Conservation (phyloP, 2,797 vertebrate species). For the Tragopan temminckii region DNA sequence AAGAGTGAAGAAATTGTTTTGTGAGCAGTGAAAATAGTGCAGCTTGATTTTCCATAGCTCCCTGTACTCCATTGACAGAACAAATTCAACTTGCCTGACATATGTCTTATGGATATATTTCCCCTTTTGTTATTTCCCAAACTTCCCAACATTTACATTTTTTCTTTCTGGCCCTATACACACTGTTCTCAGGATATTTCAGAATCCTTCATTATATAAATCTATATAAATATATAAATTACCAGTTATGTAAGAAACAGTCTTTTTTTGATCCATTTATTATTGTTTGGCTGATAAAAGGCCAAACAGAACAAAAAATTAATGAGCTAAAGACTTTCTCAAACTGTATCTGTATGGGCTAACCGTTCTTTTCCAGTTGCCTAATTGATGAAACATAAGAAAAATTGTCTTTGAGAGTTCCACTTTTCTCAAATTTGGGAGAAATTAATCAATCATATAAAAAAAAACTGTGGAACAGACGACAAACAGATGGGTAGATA, state of each 20-base stretch:
- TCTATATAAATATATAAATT: not conserved
- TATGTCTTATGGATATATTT: not conserved
- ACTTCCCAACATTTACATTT: not conserved
- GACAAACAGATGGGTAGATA: not conserved
- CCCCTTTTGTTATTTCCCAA: not conserved
- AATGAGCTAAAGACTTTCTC: not conserved
- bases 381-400: not conserved
- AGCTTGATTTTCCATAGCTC: not conserved
- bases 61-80: not conserved
- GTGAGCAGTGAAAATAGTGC: not conserved
- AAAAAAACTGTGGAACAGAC: not conserved
- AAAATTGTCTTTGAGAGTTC: not conserved
- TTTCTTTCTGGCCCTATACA: not conserved
- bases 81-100: not conserved
- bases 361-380: not conserved
- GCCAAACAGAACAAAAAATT: not conserved
- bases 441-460: not conserved
- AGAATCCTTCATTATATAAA: not conserved
- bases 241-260: not conserved
- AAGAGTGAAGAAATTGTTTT: conserved; percentile 9
- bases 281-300: not conserved
- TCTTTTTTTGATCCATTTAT: not conserved
- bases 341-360: not conserved
- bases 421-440: not conserved
- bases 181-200: not conserved